Evolutionary conservation across 2,797 vertebrate species (phyloP), one percentile per base, ranked within the genome.

Genomic region (Enteromius treurensis): DNA sequence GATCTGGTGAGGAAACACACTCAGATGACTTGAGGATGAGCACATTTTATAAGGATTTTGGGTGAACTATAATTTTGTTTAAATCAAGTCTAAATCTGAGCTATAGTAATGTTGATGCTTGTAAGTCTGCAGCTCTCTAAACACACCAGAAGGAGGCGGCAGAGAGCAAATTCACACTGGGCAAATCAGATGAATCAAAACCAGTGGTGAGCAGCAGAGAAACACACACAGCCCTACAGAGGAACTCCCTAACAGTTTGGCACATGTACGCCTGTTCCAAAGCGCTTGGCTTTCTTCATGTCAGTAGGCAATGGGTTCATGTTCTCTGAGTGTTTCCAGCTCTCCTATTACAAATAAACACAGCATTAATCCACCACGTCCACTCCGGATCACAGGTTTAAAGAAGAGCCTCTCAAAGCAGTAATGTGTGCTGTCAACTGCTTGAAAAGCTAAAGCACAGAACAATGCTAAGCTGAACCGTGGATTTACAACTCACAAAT

Each of bases 101-200:
- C 23, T 47, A 74, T 14, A 58, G 21, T 70, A 14, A 53, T 37
- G 53, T 0, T 37, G 11, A 37, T 14, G 21, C 13, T 4, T 37
- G 15, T 7, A 1, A 70, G 58, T 26, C 19, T 70, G 77, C 42
- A 83, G 37, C 60, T 64, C 71, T 81, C 34, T n/a, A 32, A 53
- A 79, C 79, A n/a, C 19, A 82, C 83, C 86, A 87, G 76, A 77
- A 77, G 85, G 49, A 77, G 82, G 85, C 26, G 17, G 19, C 79
- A 85, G 21, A 81, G 10, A 45, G 60, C 73, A 76, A 78, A 75
- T 37, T 37, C 34, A 70, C 60, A 58, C 13, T 55, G n/a, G 3
- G 21, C 29, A 75, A 19, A 58, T 67, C 64, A 67, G 70, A 51
- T 37, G 85, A 80, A 83, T 82, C 3, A 76, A 68, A 82, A 83